A percentile compares a stretch with the other conserved stretches of the same genome.
These are phyloP conservation scores for Creontiades dilutus DNA, from an alignment of 2,888 invertebrate species.

Conservation along the genomic window DNA sequence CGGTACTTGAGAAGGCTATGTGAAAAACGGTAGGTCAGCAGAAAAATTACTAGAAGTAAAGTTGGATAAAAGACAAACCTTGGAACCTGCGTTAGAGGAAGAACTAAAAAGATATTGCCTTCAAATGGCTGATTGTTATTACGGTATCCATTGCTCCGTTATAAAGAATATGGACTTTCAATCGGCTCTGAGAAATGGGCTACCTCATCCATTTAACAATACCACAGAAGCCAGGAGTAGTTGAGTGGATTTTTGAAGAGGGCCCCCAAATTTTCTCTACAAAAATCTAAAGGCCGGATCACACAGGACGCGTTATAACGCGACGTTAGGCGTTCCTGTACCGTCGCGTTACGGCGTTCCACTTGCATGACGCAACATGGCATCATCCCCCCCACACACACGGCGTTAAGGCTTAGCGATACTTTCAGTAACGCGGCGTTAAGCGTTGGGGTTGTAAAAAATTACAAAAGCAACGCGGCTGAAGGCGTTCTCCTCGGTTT, in stretches of 20 bases:
- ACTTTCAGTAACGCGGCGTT: too few relatives aligned
- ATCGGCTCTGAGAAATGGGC: constrained; percentile 11
- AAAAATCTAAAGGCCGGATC: not conserved
- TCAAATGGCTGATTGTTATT: not conserved
- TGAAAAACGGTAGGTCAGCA: too few relatives aligned
- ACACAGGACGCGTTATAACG: too few relatives aligned
- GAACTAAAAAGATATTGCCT: not conserved
- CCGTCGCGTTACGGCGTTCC: too few relatives aligned
- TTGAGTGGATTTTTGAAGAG: constrained; percentile 20
- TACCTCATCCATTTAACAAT: constrained; percentile 14
- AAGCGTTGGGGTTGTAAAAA: too few relatives aligned
- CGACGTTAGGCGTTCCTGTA: too few relatives aligned
- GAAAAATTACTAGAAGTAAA: constrained; percentile 50
- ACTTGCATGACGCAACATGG: too few relatives aligned
- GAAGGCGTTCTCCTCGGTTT: too few relatives aligned
- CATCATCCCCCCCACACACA: too few relatives aligned
- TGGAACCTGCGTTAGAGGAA: constrained; percentile 69
- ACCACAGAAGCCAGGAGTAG: not conserved
- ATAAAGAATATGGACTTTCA: not conserved
- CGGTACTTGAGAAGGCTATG: too few relatives aligned
- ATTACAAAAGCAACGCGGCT: too few relatives aligned
- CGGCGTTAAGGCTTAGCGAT: too few relatives aligned
- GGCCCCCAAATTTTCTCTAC: not conserved
- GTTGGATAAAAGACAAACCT: constrained; percentile 72
- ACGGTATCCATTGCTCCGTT: not conserved